These are phyloP conservation scores for Chlorocebus sabaeus DNA, from an alignment of 2,113 vertebrate species.

Conservation along the genomic window DNA sequence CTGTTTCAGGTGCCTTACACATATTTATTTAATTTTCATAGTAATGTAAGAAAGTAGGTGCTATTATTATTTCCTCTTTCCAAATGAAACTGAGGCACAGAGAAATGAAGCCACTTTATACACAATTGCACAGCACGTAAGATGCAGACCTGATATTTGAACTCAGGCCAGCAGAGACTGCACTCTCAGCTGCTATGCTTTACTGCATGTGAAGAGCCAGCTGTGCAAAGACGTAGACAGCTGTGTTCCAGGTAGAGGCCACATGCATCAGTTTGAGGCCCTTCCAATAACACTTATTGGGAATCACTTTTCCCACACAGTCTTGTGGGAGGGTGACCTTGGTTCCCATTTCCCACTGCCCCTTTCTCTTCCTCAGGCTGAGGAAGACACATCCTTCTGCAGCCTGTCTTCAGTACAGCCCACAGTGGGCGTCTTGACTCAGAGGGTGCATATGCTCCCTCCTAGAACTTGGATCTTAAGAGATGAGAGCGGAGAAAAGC, in stretches of 20 bases:
- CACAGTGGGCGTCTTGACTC: background rate
- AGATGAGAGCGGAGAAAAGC: background rate
- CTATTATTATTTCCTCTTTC: background rate
- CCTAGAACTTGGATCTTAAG: background rate
- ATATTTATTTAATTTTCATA: background rate
- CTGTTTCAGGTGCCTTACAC: background rate
- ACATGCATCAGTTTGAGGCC: background rate
- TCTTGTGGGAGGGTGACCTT: background rate
- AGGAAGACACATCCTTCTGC: background rate
- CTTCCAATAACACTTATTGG: background rate
- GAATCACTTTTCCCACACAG: background rate
- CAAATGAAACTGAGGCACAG: background rate
- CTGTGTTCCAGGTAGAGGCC: background rate
- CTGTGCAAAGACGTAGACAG: background rate
- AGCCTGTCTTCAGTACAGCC: background rate
- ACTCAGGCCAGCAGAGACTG: too few species aligned
- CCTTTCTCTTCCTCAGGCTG: background rate
- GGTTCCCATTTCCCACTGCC: background rate
- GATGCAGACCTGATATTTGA: background rate
- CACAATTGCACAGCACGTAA: background rate
- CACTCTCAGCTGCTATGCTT: background rate
- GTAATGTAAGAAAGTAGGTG: background rate
- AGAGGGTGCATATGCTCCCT: background rate
- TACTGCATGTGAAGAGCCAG: background rate
- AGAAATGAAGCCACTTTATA: background rate